These are phyloP conservation scores for Murina feae DNA, from an alignment of 2,113 vertebrate genomes.

Conservation along the genomic window DNA sequence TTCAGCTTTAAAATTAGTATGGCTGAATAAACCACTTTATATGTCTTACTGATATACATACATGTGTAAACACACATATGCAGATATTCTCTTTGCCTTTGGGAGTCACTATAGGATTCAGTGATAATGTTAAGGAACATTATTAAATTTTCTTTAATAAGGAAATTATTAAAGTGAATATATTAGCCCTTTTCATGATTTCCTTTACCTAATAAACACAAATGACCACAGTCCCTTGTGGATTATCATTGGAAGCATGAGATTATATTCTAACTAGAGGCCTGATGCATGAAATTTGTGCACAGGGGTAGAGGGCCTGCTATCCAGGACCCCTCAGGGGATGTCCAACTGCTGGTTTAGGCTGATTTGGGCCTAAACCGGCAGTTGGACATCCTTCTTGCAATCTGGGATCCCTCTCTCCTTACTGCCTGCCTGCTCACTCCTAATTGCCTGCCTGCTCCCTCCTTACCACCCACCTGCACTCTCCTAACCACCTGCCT, in stretches of 20 bases:
- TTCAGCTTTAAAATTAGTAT: neutral
- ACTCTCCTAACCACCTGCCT: too few relatives aligned
- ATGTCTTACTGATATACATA: neutral
- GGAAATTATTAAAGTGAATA: conserved; percentile 16
- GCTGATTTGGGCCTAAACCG: fast-evolving
- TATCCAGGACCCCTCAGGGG: too few relatives aligned
- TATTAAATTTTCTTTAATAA: too few relatives aligned
- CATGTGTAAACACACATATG: neutral
- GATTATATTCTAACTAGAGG: neutral
- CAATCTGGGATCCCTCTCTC: too few relatives aligned
- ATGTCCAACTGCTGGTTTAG: too few relatives aligned
- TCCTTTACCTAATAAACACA: neutral
- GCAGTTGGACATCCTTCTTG: too few relatives aligned
- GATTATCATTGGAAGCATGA: neutral
- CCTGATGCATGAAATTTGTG: too few relatives aligned
- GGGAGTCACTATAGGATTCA: neutral
- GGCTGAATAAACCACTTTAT: neutral
- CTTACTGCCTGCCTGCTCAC: too few relatives aligned
- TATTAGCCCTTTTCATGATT: neutral
- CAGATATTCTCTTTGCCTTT: neutral
- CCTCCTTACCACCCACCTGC: too few relatives aligned
- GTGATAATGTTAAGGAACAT: conserved; percentile 11
- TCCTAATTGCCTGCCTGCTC: too few relatives aligned
- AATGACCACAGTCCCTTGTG: neutral
- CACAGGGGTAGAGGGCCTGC: too few relatives aligned